Conservation (phyloP, 2,113 vertebrate species). For the Bubo bubo region DNA sequence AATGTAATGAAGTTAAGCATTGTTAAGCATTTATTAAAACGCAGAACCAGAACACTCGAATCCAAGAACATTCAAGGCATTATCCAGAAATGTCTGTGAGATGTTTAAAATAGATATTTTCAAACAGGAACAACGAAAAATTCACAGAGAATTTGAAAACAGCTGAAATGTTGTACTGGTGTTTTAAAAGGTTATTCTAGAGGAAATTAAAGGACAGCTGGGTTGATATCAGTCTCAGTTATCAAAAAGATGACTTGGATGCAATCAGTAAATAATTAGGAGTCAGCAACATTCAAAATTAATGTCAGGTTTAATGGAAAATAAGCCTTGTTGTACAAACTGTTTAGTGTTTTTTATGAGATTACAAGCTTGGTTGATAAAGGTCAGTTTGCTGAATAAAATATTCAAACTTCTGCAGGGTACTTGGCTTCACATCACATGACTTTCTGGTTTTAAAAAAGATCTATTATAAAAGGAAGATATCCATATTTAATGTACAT, state of each 20-base stretch:
- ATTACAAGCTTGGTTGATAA: background rate
- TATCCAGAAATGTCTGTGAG: background rate
- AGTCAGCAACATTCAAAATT: background rate
- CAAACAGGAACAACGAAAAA: background rate
- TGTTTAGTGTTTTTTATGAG: background rate
- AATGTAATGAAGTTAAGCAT: background rate
- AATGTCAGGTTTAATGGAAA: background rate
- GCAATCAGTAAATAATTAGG: slow-evolving; percentile 6
- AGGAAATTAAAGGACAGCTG: background rate
- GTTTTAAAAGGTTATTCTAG: background rate
- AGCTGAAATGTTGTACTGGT: background rate
- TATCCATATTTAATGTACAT: background rate
- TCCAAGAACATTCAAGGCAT: background rate
- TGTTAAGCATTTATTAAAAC: background rate
- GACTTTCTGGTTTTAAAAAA: background rate
- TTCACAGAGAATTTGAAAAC: background rate
- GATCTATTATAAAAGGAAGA: background rate
- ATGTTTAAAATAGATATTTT: background rate
- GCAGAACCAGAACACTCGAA: background rate
- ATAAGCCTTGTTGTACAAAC: background rate
- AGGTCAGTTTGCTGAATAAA: background rate
- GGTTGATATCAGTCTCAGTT: background rate
- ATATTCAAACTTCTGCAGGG: background rate
- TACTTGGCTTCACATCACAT: background rate
- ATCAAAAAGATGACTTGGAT: background rate